These are phyloP conservation scores for Leiothrix lutea DNA, from an alignment of 2,113 vertebrate species.

Conservation along the genomic window DNA sequence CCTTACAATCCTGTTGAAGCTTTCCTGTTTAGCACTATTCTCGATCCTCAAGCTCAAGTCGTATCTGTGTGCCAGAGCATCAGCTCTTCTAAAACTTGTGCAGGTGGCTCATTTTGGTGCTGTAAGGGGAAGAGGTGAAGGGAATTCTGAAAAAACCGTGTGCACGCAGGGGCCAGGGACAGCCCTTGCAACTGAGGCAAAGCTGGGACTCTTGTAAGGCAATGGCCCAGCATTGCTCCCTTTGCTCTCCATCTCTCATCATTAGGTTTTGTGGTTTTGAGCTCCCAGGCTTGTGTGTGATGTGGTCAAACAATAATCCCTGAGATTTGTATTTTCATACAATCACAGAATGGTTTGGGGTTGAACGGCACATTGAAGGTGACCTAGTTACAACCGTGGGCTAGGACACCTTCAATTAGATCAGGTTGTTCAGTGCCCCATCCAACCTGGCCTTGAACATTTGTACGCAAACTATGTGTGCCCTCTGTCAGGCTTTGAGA, in stretches of 20 bases:
- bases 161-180: fast-evolving
- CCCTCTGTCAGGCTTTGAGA: too few relatives aligned
- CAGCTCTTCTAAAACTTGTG: background rate
- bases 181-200: fast-evolving
- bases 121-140: fast-evolving
- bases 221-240: background rate
- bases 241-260: fast-evolving
- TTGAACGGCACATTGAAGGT: background rate
- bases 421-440: background rate
- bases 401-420: too few relatives aligned
- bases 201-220: fast-evolving
- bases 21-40: background rate
- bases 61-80: background rate
- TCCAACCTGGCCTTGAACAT: background rate
- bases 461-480: too few relatives aligned
- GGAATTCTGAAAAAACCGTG: fast-evolving
- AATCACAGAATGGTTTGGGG: too few relatives aligned
- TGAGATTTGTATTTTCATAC: background rate
- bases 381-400: fast-evolving
- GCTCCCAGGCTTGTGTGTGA: fast-evolving
- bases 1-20: background rate
- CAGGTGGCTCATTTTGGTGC: background rate
- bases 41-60: background rate
- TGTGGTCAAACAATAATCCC: too few relatives aligned
- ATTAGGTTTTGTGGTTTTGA: background rate